phyloP scores from a whole-genome alignment of 2,888 invertebrate species.

The Lacanobia wlatinum region DNA sequence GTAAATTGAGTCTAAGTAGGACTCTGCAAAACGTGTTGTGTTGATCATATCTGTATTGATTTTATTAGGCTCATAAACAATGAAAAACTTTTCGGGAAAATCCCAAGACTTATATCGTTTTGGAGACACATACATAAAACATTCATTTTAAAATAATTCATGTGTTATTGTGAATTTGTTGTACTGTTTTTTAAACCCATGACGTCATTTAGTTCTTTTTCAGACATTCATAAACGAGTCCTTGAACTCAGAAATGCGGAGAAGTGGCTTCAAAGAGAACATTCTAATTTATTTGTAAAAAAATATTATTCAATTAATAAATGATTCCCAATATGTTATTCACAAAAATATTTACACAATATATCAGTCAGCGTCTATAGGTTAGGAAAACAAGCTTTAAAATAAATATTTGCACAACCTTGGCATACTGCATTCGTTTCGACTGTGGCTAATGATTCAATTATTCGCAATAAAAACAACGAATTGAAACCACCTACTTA shows the following conservation, averaged over 20 bases:
- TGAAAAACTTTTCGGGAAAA: not conserved
- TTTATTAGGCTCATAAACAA: not conserved
- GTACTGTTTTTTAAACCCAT: not conserved
- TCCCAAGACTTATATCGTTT: no score
- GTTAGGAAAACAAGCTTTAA: constrained; percentile 23
- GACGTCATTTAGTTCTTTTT: no score
- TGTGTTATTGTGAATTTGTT: not conserved
- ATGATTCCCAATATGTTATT: constrained; percentile 3
- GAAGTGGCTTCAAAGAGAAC: not conserved
- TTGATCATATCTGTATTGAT: not conserved
- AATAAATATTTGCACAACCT: constrained; percentile 49
- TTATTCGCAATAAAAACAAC: constrained; percentile 61
- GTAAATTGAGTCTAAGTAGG: no score
- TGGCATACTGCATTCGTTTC: constrained; percentile 44
- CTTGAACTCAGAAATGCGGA: not conserved
- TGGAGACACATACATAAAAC: not conserved
- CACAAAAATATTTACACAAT: constrained; percentile 35
- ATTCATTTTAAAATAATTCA: not conserved
- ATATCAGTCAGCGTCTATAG: constrained; percentile 21
- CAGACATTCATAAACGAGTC: not conserved
- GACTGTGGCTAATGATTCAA: constrained; percentile 54
- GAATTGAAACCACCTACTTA: constrained; percentile 45
- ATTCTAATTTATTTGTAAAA: not conserved
- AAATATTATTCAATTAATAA: constrained; percentile 9
- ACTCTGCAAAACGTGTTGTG: no score